phyloP scores from a whole-genome alignment of 2,797 vertebrate genomes.

The Bradypodion ventrale region DNA sequence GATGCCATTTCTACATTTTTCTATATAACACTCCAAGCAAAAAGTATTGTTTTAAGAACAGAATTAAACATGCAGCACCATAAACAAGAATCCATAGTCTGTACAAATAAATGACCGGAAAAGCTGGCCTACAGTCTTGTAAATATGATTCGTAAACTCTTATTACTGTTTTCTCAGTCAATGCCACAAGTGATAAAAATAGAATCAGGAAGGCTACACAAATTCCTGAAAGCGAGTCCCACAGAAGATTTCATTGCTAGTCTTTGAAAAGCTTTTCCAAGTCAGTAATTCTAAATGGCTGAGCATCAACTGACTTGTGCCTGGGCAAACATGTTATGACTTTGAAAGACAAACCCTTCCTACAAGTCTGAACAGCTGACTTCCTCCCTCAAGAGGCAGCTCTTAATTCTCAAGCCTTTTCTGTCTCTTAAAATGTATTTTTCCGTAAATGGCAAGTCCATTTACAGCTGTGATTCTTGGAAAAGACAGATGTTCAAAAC shows the following conservation, averaged over 20 bases:
- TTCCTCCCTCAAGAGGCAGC: conserved; percentile 69
- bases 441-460: conserved; percentile 69
- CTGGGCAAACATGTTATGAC: conserved; percentile 64
- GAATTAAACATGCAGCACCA: background rate
- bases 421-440: conserved; percentile 40
- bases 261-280: conserved; percentile 62
- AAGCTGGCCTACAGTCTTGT: background rate
- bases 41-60: background rate
- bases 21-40: background rate
- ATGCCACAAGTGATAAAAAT: conserved; percentile 48
- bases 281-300: conserved; percentile 67
- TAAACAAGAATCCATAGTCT: background rate
- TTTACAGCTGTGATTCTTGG: conserved; percentile 70
- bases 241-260: conserved; percentile 54
- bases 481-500: conserved; percentile 68
- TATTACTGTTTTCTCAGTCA: conserved; percentile 38
- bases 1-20: background rate
- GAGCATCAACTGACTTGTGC: conserved; percentile 67
- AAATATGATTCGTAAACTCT: conserved; percentile 30
- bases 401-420: conserved; percentile 67
- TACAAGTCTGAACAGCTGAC: conserved; percentile 72
- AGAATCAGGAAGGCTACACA: conserved; percentile 36
- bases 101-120: background rate
- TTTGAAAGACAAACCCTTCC: conserved; percentile 56
- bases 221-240: conserved; percentile 62